A percentile compares a stretch with the other conserved stretches of the same genome.
Conservation (phyloP, 1,140 invertebrate species). For the Drosophila subpulchrella region DNA sequence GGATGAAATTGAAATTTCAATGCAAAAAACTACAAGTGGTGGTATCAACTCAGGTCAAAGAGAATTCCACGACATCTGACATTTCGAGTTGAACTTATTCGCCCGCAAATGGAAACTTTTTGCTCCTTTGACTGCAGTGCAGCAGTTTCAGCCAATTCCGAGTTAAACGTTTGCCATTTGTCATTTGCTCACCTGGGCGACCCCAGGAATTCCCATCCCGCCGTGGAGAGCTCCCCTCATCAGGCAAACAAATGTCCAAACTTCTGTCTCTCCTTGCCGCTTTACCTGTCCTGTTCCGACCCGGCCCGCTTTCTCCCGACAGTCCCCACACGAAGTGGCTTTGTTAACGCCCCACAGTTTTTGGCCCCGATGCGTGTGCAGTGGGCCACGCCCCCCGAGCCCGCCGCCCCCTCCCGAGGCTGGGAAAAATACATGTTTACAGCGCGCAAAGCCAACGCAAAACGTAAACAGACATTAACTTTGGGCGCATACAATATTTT, state of each 20-base stretch:
- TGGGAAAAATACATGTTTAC: conserved; percentile 78
- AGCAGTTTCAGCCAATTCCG: conserved; percentile 58
- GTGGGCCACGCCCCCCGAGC: conserved; percentile 27
- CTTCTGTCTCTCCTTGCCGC: conserved; percentile 14
- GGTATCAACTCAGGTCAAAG: conserved; percentile 33
- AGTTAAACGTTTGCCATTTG: conserved; percentile 71
- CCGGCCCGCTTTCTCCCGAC: background rate
- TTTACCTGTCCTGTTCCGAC: no score
- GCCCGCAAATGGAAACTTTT: conserved; percentile 51
- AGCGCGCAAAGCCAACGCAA: conserved; percentile 73
- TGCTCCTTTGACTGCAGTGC: conserved; percentile 51
- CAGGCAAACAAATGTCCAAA: conserved; percentile 77
- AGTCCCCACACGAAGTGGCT: conserved; percentile 50
- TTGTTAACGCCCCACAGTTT: conserved; percentile 59
- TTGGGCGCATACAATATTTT: conserved; percentile 79
- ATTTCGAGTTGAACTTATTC: conserved; percentile 41
- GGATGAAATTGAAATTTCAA: conserved; percentile 32
- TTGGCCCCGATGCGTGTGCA: conserved; percentile 59
- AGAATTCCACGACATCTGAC: conserved; percentile 51
- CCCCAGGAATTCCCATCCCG: conserved; percentile 27
- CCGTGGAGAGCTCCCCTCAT: conserved; percentile 8
- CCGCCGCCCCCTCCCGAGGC: conserved; percentile 5
- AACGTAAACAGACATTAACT: conserved; percentile 82
- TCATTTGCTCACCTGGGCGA: conserved; percentile 65
- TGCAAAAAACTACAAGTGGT: conserved; percentile 13